These are phyloP conservation scores for Hycleus cichorii DNA, from an alignment of 1,140 invertebrate species.

Conservation along the genomic window DNA sequence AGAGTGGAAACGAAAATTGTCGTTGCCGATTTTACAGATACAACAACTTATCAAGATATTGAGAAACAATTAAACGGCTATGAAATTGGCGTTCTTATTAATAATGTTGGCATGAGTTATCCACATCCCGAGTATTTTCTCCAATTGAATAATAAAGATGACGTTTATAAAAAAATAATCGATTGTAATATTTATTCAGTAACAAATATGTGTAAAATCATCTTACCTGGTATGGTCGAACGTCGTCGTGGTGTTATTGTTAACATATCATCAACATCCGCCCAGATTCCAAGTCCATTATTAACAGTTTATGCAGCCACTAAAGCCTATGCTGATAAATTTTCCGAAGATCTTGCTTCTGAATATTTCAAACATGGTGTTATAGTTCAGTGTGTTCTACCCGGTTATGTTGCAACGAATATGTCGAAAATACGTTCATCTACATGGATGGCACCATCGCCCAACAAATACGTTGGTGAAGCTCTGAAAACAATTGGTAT, in stretches of 20 bases:
- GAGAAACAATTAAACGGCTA: slow-evolving; percentile 64
- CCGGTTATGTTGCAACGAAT: slow-evolving; percentile 87
- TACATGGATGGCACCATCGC: slow-evolving; percentile 72
- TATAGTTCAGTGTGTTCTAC: slow-evolving; percentile 74
- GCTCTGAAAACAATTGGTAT: slow-evolving; percentile 73
- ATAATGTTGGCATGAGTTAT: slow-evolving; percentile 94
- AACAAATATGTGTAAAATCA: slow-evolving; percentile 74
- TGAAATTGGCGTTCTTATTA: slow-evolving; percentile 87
- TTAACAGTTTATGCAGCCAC: slow-evolving; percentile 82
- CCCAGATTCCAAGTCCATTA: slow-evolving; percentile 71
- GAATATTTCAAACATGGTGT: slow-evolving; percentile 76
- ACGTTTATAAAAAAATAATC: slow-evolving; percentile 53
- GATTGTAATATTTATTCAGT: slow-evolving; percentile 66
- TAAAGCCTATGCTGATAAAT: slow-evolving; percentile 84
- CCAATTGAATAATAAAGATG: slow-evolving; percentile 54
- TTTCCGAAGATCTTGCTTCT: slow-evolving; percentile 68
- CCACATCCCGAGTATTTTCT: slow-evolving; percentile 79
- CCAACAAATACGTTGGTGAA: slow-evolving; percentile 67
- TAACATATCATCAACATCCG: slow-evolving; percentile 84
- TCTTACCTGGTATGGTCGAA: slow-evolving; percentile 84
- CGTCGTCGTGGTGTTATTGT: slow-evolving; percentile 80
- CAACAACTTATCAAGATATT: slow-evolving; percentile 69
- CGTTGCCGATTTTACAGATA: slow-evolving; percentile 74
- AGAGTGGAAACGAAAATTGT: slow-evolving; percentile 75
- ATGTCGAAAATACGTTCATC: slow-evolving; percentile 81